These are phyloP conservation scores for Cyclophora punctaria DNA, from an alignment of 2,888 invertebrate genomes.

Conservation along the genomic window DNA sequence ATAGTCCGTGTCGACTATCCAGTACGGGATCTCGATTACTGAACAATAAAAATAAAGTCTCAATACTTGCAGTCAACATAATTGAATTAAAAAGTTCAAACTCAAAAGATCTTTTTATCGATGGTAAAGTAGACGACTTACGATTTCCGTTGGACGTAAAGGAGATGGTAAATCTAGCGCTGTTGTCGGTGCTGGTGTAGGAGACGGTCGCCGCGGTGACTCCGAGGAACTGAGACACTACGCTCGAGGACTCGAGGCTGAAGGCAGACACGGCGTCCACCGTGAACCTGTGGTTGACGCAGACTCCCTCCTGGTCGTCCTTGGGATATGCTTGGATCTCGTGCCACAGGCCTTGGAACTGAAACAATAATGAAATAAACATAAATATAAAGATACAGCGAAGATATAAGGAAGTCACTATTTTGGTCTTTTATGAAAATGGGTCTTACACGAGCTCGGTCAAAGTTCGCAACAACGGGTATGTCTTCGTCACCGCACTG, in stretches of 20 bases:
- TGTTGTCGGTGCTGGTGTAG: constrained; percentile 21
- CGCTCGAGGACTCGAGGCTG: constrained; percentile 30
- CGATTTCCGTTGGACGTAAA: constrained; percentile 24
- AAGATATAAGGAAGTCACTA: not conserved
- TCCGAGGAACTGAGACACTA: constrained; percentile 30
- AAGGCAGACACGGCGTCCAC: constrained; percentile 22
- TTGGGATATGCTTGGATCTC: constrained; percentile 50
- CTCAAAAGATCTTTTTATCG: not conserved
- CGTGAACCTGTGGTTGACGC: constrained; percentile 38
- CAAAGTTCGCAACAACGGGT: constrained; percentile 31
- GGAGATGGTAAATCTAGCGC: constrained; percentile 39
- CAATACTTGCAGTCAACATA: not conserved
- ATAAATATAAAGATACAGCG: constrained; percentile 3
- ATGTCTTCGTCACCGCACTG: constrained; percentile 34
- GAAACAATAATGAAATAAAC: constrained; percentile 6
- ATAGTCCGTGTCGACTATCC: constrained; percentile 71
- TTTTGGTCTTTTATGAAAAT: not conserved
- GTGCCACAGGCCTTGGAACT: constrained; percentile 49
- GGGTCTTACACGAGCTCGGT: constrained; percentile 1
- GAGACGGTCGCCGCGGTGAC: constrained; percentile 25
- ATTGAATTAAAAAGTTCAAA: not conserved
- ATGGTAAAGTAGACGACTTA: constrained; percentile 12
- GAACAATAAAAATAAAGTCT: constrained; percentile 12
- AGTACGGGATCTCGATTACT: constrained; percentile 37
- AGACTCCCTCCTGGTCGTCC: constrained; percentile 39